Evolutionary conservation across 2,888 invertebrate species (phyloP), one percentile per base, ranked within the genome.

Genomic region (Oligia fasciuncula): DNA sequence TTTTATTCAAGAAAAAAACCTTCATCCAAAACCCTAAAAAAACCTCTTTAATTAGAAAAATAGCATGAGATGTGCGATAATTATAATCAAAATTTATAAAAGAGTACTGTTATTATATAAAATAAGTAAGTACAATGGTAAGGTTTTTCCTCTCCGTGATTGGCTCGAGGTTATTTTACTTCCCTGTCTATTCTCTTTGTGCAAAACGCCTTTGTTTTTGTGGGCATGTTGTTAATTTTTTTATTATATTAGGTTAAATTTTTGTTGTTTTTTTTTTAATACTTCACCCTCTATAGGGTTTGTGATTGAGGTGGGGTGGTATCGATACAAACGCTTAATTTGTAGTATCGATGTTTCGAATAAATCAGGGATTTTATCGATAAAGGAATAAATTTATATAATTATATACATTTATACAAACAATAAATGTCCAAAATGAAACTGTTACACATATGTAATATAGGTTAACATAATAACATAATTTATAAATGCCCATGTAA

Each of bases 161-260:
- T 88, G 79, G 86, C 90, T 89, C n/a, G 29, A 40, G 86, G 88
- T 86, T 81, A 85, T 87, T 85, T 83, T 73, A 75, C 74, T 75
- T 74, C 49, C 5, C 66, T 73, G 81, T 84, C 80, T 86, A 75
- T 85, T 84, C 85, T 65, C 76, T 88, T 80, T 80, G 76, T 76
- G 68, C n/a, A n/a, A 66, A 66, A 77, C 70, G 73, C 86, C 57
- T 86, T 89, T 89, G 83, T 86, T 89, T 88, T 81, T 85, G 76
- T 74, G 74, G 76, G 67, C 73, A 54, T 72, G 73, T 49, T 83
- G 79, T 63, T 62, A 73, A 9, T 71, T 81, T 87, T 13, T 79
- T 86, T 77, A 66, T 70, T 73, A 76, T 62, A 68, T 82, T 43
- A 65, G 35, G 54, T 43, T 67, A 54, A 66, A 68, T 77, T 73